Conservation (phyloP, 2,797 vertebrate genomes). For the Galaxias olidus region DNA sequence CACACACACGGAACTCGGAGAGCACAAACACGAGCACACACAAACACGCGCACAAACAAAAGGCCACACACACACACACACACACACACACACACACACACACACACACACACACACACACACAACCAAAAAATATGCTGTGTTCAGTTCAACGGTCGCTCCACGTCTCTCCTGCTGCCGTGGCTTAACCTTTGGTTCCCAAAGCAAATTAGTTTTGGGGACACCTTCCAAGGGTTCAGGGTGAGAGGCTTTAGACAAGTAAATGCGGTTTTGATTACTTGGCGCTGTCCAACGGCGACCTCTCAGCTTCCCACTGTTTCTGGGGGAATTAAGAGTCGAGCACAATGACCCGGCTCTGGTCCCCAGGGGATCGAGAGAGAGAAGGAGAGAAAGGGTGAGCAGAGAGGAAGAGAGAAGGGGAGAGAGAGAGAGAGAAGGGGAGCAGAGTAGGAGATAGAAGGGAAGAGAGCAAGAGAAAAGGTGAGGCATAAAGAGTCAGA, state of each 20-base stretch:
- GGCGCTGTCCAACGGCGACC: slow-evolving; percentile 43
- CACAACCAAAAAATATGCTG: background rate
- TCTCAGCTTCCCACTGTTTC: slow-evolving; percentile 37
- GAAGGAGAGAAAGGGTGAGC: background rate
- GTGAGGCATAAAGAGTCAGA: background rate
- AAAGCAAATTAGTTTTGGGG: slow-evolving; percentile 58
- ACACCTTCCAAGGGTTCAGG: slow-evolving; percentile 44
- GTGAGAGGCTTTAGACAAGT: slow-evolving; percentile 54
- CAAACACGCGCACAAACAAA: background rate
- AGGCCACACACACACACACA: background rate
- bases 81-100: slow-evolving; percentile 1
- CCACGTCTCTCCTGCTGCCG: slow-evolving; percentile 32
- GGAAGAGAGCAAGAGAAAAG: background rate
- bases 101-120: background rate
- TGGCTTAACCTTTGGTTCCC: slow-evolving; percentile 42
- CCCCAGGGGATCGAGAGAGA: slow-evolving; percentile 21
- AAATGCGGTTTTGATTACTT: slow-evolving; percentile 65
- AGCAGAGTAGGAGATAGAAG: background rate
- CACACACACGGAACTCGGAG: too few relatives aligned
- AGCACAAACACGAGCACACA: background rate
- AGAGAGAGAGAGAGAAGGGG: background rate
- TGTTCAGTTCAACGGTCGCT: slow-evolving; percentile 37
- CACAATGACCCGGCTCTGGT: slow-evolving; percentile 36
- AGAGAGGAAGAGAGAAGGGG: background rate
- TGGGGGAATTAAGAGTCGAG: slow-evolving; percentile 43